Percentiles rank a stretch among this genome's conserved stretches.
phyloP scores from a whole-genome alignment of 2,888 invertebrate species.

The Chelonus formosanus region DNA sequence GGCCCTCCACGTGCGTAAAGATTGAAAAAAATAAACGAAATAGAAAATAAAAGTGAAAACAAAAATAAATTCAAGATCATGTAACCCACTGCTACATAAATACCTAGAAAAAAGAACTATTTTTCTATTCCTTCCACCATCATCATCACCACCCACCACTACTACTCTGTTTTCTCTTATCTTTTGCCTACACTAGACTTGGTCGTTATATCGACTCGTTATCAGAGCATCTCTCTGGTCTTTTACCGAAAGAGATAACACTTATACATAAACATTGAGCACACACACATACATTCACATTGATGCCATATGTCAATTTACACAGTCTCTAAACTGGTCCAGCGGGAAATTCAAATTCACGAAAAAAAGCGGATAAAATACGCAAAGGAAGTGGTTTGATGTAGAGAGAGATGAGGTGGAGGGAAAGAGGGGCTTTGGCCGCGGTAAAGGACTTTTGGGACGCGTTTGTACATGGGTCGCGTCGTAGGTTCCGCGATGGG shows the following conservation, averaged over 20 bases:
- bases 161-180: neutral
- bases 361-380: conserved; percentile 7
- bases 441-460: conserved; percentile 54
- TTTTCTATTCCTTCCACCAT: too few relatives aligned
- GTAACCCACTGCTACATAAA: neutral
- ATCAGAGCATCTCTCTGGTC: neutral
- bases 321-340: neutral
- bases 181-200: neutral
- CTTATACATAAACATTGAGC: neutral
- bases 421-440: conserved; percentile 26
- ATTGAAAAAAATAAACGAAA: conserved; percentile 1
- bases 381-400: conserved; percentile 25
- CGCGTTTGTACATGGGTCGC: conserved; percentile 49
- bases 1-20: conserved; percentile 18
- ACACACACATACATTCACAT: neutral
- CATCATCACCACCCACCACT: too few relatives aligned
- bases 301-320: neutral
- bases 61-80: neutral
- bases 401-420: conserved; percentile 18
- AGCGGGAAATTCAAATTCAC: conserved; percentile 21
- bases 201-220: conserved; percentile 5
- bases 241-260: neutral
- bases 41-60: neutral
- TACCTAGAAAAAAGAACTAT: neutral
- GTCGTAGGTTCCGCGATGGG: conserved; percentile 56